Evolutionary conservation across 2,888 invertebrate species (phyloP).

Genomic region (Nomada hirtipes): DNA sequence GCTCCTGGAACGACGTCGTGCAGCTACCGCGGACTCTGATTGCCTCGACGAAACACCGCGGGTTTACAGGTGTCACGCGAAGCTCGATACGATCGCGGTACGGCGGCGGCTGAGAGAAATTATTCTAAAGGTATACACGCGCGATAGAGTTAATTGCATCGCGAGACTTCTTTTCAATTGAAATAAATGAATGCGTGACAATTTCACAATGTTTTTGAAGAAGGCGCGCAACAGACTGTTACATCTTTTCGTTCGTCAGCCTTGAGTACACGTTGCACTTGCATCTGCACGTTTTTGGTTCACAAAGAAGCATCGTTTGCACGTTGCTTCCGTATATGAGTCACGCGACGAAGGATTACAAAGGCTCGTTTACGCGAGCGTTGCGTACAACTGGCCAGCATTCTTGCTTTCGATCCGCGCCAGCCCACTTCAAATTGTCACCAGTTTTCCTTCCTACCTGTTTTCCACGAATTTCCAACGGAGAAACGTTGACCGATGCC

Average conservation of each 20-base stretch:
- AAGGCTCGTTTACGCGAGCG: conserved; percentile 68
- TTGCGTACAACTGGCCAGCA: conserved; percentile 30
- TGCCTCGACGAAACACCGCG: conserved; percentile 20
- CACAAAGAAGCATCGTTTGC: conserved; percentile 59
- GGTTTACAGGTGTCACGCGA: conserved; percentile 41
- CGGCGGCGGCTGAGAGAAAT: too few relatives aligned
- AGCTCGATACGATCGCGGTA: background rate
- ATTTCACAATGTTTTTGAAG: background rate
- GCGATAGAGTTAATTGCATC: too few relatives aligned
- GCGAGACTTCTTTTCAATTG: too few relatives aligned
- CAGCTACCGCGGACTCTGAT: conserved; percentile 20
- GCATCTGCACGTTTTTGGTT: background rate
- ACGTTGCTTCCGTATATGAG: conserved; percentile 64
- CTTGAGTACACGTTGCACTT: too few relatives aligned
- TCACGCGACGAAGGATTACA: conserved; percentile 60
- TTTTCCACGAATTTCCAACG: conserved; percentile 29
- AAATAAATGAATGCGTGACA: too few relatives aligned
- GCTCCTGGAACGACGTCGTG: conserved; percentile 52
- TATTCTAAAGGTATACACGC: too few relatives aligned
- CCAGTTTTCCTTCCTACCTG: conserved; percentile 54
- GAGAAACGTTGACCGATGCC: conserved; percentile 42
- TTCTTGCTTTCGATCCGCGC: conserved; percentile 28
- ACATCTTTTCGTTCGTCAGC: background rate
- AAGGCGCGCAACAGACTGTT: too few relatives aligned
- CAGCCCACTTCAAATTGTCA: conserved; percentile 36